Evolutionary conservation across 2,113 vertebrate species (phyloP), one percentile per base, ranked within the genome.

Genomic region (Oreochromis niloticus): DNA sequence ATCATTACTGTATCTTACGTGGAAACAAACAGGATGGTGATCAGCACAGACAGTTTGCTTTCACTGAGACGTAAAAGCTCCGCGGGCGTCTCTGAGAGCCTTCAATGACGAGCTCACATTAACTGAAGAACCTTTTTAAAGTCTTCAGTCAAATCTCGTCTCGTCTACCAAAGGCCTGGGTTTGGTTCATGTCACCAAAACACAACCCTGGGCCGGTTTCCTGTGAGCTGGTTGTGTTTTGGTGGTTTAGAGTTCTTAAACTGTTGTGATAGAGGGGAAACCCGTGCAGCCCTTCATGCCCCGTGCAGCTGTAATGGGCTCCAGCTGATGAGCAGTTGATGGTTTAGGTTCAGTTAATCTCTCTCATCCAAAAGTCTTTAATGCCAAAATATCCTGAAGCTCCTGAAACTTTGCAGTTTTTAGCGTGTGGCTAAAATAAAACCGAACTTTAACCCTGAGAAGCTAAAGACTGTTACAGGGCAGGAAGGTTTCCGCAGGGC

Each of bases 401-500:
- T n/a, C n/a, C n/a, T n/a, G n/a, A n/a, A n/a, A n/a, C 57, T 2
- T 61, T 36, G 34, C 34, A 4, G 12, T 24, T 14, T 66, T 39
- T 13, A 66, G 61, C 10, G 4, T 39, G 34, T 66, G 10, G 36
- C 63, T 0, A 0, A 71, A 68, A 68, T 8, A 0, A 68, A 41
- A 14, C 4, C 63, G 0, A 22, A 41, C 19, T 5, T 63, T 19
- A 63, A 63, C 59, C 32, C 17, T 63, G 32, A 55, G 54, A 63
- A 34, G 32, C 17, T 36, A 63, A 63, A 36, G 27, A 32, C 57
- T 9, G 27, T n/a, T 19, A 39, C n/a, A 71, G 34, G 61, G 17
- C 34, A 66, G 7, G 10, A 71, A 43, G 36, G n/a, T 43, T 71
- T 71, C 36, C 0, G 2, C 66, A 43, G n/a, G 66, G 39, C 22